These are phyloP conservation scores for Mactromeris polynyma DNA, from an alignment of 2,888 invertebrate genomes.

Conservation along the genomic window DNA sequence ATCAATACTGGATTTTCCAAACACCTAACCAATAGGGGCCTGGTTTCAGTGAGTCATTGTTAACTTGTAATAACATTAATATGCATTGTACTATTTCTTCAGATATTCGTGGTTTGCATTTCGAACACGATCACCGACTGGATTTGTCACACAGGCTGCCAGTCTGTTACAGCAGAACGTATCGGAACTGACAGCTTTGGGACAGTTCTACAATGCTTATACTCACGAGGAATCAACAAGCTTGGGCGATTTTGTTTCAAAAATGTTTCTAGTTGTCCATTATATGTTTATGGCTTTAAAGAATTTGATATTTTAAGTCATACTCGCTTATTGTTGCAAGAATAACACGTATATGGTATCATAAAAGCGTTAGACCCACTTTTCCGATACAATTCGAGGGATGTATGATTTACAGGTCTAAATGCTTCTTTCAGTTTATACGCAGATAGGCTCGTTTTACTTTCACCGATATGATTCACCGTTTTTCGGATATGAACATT, in stretches of 20 bases:
- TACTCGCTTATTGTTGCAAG: too few species aligned
- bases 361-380: too few species aligned
- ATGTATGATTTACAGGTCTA: too few species aligned
- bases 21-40: background rate
- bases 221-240: background rate
- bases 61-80: background rate
- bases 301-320: background rate
- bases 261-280: background rate
- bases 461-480: too few species aligned
- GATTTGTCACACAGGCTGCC: constrained; percentile 47
- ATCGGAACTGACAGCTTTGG: constrained; percentile 64
- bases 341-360: too few species aligned
- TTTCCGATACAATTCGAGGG: too few species aligned
- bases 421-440: too few species aligned
- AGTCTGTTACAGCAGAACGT: constrained; percentile 61
- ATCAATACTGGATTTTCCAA: background rate
- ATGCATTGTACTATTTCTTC: background rate
- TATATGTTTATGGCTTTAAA: background rate
- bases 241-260: background rate
- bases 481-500: too few species aligned
- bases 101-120: constrained; percentile 68
- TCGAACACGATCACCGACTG: constrained; percentile 41
- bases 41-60: background rate
- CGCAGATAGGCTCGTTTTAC: too few species aligned
- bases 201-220: constrained; percentile 65